Evolutionary conservation across 2,797 vertebrate genomes (phyloP), one percentile per base, ranked within the genome.

Genomic region (Loriculus beryllinus): DNA sequence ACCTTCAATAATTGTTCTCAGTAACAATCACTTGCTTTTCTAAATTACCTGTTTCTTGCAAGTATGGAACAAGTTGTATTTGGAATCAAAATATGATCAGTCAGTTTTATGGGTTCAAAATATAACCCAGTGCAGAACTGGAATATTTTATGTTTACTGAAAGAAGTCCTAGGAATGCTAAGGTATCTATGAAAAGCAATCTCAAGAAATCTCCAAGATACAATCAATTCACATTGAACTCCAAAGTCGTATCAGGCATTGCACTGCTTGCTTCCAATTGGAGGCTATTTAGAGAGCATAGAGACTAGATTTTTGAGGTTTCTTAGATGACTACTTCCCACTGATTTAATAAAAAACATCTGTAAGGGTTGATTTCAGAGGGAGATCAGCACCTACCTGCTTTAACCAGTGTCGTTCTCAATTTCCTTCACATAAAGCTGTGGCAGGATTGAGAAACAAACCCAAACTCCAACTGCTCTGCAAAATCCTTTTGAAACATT

Each of bases 311-410:
- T 83, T 93, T 79, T 88, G n/a, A 92, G 76, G 76, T 57, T 81
- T 86, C 63, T 92, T 81, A 81, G 67, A 54, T 69, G 31, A 72
- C 69, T 82, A 7, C 48, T 78, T 92, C 79, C 79, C 52, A 92
- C 57, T 0, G 25, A 69, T 94, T 92, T 94, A 18, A 39, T 47
- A 88, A 88, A 82, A 59, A 93, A 93, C 42, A 40, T 69, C 76
- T 86, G 20, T 75, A 91, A 88, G 14, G 65, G 62, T 91, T 90
- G 52, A 90, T 92, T 93, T 95, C 91, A 86, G 86, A 90, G 60
- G 39, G 43, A 88, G 20, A 88, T 48, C 69, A 65, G 67, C 62
- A 65, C 37, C 65, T 83, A 59, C 49, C 80, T 86, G 59, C 59
- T 86, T 76, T 64, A 70, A 43, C 39, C 28, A 54, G 31, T 7